Base-by-base conservation (phyloP, 1,140 invertebrate species). In the Drosophila simulans region DNA sequence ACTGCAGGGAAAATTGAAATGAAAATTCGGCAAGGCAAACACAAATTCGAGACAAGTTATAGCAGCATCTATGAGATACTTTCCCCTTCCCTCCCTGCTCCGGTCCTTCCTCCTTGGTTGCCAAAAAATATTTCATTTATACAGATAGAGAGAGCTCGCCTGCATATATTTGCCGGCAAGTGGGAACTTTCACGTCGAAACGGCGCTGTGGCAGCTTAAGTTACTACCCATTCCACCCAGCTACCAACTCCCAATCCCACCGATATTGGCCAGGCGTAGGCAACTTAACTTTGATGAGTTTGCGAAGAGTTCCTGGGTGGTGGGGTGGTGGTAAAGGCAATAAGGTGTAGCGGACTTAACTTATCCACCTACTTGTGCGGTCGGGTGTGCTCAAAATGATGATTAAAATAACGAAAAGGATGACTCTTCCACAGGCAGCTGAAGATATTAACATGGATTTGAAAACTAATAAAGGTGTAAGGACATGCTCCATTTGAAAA, bases 251-350 rank as follows among this genome's bases (percentile, higher is more conserved):
- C 31, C 31, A 35, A 27, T 42, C 5, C 51, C 37, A 27, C 65
- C 68, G 34, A 70, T 69, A 58, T 58, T 72, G 46, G 43, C 58
- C 43, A 20, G 65, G 72, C 63, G 62, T 79, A 59, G 62, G 55
- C 80, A 79, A 86, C 83, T 89, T 80, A 89, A 84, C 68, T 89
- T 89, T 89, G 84, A 89, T 89, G 84, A 89, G 84, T 89, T 84
- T 88, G 79, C 79, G 49, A 79, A 89, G 79, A 68, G 76, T 66
- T 59, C 35, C 35, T 31, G 35, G 5, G 25, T 11, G 31, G 31
- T n/a, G 3, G 15, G 3, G 17, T 17, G 17, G 17, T 17, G 17
- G 17, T 17, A 15, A 20, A 17, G 20, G n/a, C 46, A 45, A 45
- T 34, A 64, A 35, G 59, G 20, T 27, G 22, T 45, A 39, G 51